phyloP scores from a whole-genome alignment of 2,797 vertebrate genomes.

The Lates japonicus region DNA sequence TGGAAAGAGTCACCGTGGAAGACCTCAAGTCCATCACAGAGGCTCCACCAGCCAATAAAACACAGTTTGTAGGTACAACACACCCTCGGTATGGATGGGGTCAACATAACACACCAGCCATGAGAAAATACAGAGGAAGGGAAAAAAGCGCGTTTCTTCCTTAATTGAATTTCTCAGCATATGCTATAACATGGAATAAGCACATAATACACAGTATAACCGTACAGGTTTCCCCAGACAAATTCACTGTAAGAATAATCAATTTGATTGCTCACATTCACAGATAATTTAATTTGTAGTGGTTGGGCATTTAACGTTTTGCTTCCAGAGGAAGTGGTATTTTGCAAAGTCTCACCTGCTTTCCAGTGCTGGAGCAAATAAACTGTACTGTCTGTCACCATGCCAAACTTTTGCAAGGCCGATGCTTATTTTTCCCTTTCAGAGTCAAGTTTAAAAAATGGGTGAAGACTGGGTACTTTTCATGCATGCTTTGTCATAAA shows the following conservation, averaged over 20 bases:
- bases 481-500: conserved; percentile 63
- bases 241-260: neutral
- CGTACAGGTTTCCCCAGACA: neutral
- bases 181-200: neutral
- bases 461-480: conserved; percentile 60
- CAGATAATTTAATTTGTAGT: conserved; percentile 42
- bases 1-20: conserved; percentile 92
- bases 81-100: neutral
- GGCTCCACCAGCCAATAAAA: conserved; percentile 89
- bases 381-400: conserved; percentile 58
- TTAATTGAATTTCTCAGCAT: neutral
- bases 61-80: conserved; percentile 92
- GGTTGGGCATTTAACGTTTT: conserved; percentile 35
- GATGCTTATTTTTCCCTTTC: conserved; percentile 50
- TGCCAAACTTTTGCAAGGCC: conserved; percentile 65
- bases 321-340: conserved; percentile 57
- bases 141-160: neutral
- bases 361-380: conserved; percentile 67
- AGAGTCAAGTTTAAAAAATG: conserved; percentile 51
- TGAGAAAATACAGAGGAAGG: neutral
- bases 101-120: conserved; percentile 64
- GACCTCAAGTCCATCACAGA: conserved; percentile 94
- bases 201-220: neutral
- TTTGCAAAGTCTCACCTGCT: conserved; percentile 65
- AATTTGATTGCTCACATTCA: conserved; percentile 12